Base-by-base conservation (phyloP, 2,113 vertebrate species). In the Eulacestoma nigropectus region DNA sequence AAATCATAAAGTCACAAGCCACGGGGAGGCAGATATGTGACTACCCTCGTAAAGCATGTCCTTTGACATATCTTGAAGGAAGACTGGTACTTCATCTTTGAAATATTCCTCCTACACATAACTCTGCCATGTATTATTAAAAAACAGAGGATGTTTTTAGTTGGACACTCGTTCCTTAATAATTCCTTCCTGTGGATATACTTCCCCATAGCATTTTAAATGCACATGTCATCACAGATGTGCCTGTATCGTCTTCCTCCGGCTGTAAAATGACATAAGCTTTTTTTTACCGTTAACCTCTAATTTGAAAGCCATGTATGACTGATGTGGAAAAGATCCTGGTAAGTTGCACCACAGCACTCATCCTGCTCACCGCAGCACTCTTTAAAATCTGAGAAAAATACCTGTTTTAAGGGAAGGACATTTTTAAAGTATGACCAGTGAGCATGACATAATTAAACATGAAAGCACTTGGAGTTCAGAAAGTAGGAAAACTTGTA, bases 21-120 rank as follows among this genome's bases (percentile, higher is more conserved):
- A 26, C 1, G 0, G 57, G 63, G 39, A 93, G 59, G 50, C 64
- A 95, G 82, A 94, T 79, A 11, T 1, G 16, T 97, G 95, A 97
- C 91, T 95, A 94, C 37, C 39, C 78, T 81, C 79, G 69, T 65
- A 77, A 95, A 94, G 87, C 83, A 96, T 0, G 10, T 95, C 93
- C 80, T 96, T 95, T 92, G 70, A 89, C 44, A 41, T 93, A 81
- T 74, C 79, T 87, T 89, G 83, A 89, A 86, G 75, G 81, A 95
- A 67, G 63, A 46, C 10, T 78, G 62, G 56, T 95, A 92, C 75
- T 95, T 96, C 47, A 74, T 87, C 60, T 89, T 86, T 30, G 87
- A 94, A 94, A 59, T 92, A 93, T 42, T 83, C 83, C 83, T 97
- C 94, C 95, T 91, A 94, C 85, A 79, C 68, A 8, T 11, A 82